Base-by-base conservation (phyloP, 2,113 vertebrate species). In the Erpornis zantholeuca region DNA sequence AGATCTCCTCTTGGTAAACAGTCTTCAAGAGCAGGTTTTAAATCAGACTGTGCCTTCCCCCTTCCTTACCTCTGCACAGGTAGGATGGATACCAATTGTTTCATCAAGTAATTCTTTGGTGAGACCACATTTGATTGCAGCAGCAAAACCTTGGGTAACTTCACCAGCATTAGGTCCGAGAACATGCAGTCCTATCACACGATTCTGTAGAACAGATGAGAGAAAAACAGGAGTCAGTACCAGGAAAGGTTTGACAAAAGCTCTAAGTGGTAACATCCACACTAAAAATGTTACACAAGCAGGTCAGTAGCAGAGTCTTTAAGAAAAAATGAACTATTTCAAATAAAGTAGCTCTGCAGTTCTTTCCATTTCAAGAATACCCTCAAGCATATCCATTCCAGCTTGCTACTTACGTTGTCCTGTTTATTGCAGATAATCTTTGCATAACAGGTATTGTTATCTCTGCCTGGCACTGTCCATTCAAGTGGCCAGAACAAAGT, bases 41-140 rank as follows among this genome's bases (percentile, higher is more conserved):
- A 65, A 86, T 28, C 27, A 47, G 71, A 44, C 12, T 69, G 22
- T 68, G 29, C 27, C 27, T 9, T 45, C 7, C 11, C 72, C 23
- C 23, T 38, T 75, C 27, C 93, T 71, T 96, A 99, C 99, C 99
- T 99, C 99, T 72, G 98, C 99, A 85, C 99, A 99, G 9, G 99
- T 99, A 23, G 99, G 99, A 91, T 99, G 99, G 79, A 99, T 99
- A 52, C 99, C 99, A 50, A 99, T 99, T 28, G 99, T 99, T 93
- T 92, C 87, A 95, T 99, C 98, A 50, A 99, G 98, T 77, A 98
- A 97, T 47, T 98, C 98, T 78, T 99, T 99, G 14, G 99, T 99
- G 69, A 98, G 96, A 2, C 99, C 99, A 91, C 99, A 99, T 91
- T 99, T 99, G 97, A 99, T 99, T 68, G 99, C 99, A 11, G 93